Conservation (phyloP, 2,113 vertebrate genomes). For the Gambusia affinis region DNA sequence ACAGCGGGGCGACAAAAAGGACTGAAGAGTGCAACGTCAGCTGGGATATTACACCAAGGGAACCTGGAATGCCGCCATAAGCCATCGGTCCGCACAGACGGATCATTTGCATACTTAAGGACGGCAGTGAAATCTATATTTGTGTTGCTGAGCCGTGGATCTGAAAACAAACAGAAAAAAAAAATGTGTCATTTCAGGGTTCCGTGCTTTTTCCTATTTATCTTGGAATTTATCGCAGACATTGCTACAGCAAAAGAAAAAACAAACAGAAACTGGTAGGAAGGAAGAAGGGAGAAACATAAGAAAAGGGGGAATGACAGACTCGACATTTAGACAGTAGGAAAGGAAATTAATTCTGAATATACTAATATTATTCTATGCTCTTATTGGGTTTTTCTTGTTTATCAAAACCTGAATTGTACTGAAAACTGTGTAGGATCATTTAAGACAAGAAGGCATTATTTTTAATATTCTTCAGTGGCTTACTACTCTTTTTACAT, state of each 20-base stretch:
- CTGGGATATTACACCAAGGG: slow-evolving; percentile 72
- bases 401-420: too few species aligned
- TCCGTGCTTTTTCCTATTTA: neutral
- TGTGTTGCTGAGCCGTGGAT: slow-evolving; percentile 42
- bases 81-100: slow-evolving; percentile 47
- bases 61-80: slow-evolving; percentile 59
- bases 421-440: too few species aligned
- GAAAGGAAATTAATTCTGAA: neutral
- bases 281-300: neutral
- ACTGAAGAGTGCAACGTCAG: slow-evolving; percentile 43
- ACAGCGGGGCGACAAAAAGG: slow-evolving; percentile 55
- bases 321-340: neutral
- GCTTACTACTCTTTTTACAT: too few species aligned
- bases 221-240: neutral
- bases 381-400: neutral
- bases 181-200: neutral
- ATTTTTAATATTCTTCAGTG: too few species aligned
- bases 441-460: too few species aligned
- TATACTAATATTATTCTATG: neutral
- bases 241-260: neutral
- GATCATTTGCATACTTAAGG: slow-evolving; percentile 59
- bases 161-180: slow-evolving; percentile 6
- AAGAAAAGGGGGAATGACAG: too few species aligned
- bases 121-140: slow-evolving; percentile 67
- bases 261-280: neutral